phyloP scores from a whole-genome alignment of 2,888 invertebrate genomes.

The Sesamia inferens region DNA sequence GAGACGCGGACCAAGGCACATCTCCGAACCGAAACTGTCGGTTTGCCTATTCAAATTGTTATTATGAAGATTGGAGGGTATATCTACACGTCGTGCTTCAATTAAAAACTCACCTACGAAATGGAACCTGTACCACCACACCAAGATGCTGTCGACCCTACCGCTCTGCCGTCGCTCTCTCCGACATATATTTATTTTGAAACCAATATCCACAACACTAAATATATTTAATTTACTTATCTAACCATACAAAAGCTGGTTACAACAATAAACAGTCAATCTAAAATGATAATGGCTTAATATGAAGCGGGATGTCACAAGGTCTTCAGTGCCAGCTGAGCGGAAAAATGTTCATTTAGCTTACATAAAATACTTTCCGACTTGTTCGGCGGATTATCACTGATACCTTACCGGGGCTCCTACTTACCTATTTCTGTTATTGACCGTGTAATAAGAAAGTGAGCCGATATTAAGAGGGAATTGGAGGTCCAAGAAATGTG shows the following conservation, averaged over 20 bases:
- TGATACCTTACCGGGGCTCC: conserved; percentile 49
- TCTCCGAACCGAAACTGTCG: too few relatives aligned
- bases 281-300: conserved; percentile 58
- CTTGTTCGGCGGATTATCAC: conserved; percentile 66
- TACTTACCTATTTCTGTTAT: conserved; percentile 8
- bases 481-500: background rate
- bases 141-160: too few relatives aligned
- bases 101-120: too few relatives aligned
- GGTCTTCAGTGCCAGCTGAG: conserved; percentile 65
- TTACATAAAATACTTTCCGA: conserved; percentile 75
- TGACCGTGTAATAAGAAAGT: conserved; percentile 7
- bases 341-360: conserved; percentile 80
- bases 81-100: too few relatives aligned
- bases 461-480: background rate
- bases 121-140: too few relatives aligned
- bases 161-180: too few relatives aligned
- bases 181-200: too few relatives aligned
- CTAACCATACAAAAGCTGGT: conserved; percentile 10
- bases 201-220: background rate
- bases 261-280: conserved; percentile 46
- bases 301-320: conserved; percentile 50
- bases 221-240: conserved; percentile 5
- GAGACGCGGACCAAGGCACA: too few relatives aligned
- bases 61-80: too few relatives aligned
- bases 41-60: too few relatives aligned